These are phyloP conservation scores for Microchrysa polita DNA, from an alignment of 2,888 invertebrate genomes.

Conservation along the genomic window DNA sequence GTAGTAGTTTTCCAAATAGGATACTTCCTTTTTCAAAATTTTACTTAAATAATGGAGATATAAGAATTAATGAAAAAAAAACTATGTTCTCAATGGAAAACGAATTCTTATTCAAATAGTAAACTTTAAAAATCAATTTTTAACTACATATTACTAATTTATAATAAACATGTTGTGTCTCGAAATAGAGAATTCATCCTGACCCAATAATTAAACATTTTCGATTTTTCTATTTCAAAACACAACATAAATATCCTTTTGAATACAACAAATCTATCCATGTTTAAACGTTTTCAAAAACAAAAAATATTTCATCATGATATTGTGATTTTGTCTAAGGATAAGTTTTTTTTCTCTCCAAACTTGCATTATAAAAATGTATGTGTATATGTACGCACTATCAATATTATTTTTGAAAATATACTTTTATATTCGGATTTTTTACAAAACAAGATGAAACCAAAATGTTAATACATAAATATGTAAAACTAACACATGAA, in stretches of 20 bases:
- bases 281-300: not conserved
- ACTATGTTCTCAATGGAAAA: not conserved
- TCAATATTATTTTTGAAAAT: no score
- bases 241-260: not conserved
- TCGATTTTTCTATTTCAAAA: slow-evolving; percentile 27
- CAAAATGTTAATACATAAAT: no score
- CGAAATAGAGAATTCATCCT: slow-evolving; percentile 33
- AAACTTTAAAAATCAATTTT: not conserved
- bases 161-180: slow-evolving; percentile 10
- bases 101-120: not conserved
- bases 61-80: not conserved
- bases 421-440: no score
- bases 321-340: not conserved
- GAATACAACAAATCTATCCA: not conserved
- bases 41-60: slow-evolving; percentile 1
- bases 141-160: not conserved
- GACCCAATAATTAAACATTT: slow-evolving; percentile 12
- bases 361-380: not conserved
- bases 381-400: not conserved
- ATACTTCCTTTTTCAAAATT: slow-evolving; percentile 21
- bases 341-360: not conserved
- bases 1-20: not conserved
- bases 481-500: no score
- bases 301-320: not conserved
- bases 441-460: no score